Percentiles rank a stretch among this genome's conserved stretches.
Evolutionary conservation across 1,140 invertebrate genomes (phyloP).

Genomic region (Meteorus sp.): DNA sequence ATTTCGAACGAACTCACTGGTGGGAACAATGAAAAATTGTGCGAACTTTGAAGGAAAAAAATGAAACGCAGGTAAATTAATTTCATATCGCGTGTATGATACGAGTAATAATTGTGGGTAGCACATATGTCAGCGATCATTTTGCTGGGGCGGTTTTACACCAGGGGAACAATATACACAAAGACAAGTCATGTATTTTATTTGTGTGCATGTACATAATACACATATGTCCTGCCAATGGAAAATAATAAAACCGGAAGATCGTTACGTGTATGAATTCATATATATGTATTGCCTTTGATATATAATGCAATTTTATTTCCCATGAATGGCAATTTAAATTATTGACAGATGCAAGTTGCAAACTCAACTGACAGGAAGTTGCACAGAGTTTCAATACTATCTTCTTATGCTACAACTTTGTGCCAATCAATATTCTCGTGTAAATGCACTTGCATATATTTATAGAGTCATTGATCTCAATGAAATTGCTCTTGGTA

Average conservation of each 20-base stretch:
- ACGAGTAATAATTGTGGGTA: conserved; percentile 19
- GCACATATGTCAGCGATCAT: conserved; percentile 18
- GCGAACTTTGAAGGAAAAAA: background rate
- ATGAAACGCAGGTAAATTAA: background rate
- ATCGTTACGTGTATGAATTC: too few species aligned
- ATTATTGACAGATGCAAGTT: conserved; percentile 23
- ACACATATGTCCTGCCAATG: conserved; percentile 20
- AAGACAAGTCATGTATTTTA: too few species aligned
- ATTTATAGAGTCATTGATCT: too few species aligned
- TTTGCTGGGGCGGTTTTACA: conserved; percentile 3
- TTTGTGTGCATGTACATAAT: too few species aligned
- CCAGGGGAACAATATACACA: conserved; percentile 3
- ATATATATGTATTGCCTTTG: background rate
- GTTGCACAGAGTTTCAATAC: background rate
- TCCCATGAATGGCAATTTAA: conserved; percentile 13
- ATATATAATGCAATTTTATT: conserved; percentile 4
- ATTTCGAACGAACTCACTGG: too few species aligned
- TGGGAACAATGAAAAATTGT: background rate
- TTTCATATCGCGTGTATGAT: conserved; percentile 19
- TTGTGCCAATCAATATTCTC: background rate
- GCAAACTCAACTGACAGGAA: background rate
- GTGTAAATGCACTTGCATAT: background rate
- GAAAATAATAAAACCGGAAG: background rate
- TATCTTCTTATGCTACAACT: background rate
- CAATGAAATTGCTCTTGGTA: too few species aligned